Percentiles rank a stretch among this genome's conserved stretches.
Conservation (phyloP, 2,888 invertebrate genomes). For the Emmelina monodactyla region DNA sequence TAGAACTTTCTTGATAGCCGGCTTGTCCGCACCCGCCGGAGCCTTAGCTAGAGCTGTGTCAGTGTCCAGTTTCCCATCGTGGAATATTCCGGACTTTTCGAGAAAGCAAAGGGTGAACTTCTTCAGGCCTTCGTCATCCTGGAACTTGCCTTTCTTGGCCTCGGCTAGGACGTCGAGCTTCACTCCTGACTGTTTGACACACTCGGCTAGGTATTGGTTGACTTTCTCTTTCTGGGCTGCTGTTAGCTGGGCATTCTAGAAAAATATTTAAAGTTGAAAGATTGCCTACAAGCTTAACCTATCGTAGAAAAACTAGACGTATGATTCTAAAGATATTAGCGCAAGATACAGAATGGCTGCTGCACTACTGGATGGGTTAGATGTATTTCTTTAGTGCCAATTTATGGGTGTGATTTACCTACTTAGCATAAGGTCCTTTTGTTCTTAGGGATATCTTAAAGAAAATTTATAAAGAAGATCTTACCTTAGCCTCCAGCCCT, state of each 20-base stretch:
- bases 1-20: constrained; percentile 36
- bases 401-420: too few relatives aligned
- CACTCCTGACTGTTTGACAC: constrained; percentile 38
- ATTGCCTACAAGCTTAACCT: too few relatives aligned
- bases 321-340: too few relatives aligned
- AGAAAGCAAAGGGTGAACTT: constrained; percentile 55
- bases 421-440: too few relatives aligned
- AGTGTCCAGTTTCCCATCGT: constrained; percentile 43
- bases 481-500: constrained; percentile 24
- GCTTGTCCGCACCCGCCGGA: constrained; percentile 37
- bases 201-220: constrained; percentile 26
- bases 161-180: constrained; percentile 35
- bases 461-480: constrained; percentile 18
- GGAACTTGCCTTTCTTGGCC: constrained; percentile 42
- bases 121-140: constrained; percentile 45
- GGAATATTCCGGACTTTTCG: constrained; percentile 38
- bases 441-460: too few relatives aligned
- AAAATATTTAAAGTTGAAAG: too few relatives aligned
- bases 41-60: constrained; percentile 44
- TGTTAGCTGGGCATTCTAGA: constrained; percentile 20
- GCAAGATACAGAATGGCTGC: too few relatives aligned
- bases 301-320: too few relatives aligned
- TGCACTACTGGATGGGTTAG: too few relatives aligned
- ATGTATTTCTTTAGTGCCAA: too few relatives aligned
- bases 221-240: constrained; percentile 36